Base-by-base conservation (phyloP, 2,797 vertebrate genomes). In the Chloroceryle inda region DNA sequence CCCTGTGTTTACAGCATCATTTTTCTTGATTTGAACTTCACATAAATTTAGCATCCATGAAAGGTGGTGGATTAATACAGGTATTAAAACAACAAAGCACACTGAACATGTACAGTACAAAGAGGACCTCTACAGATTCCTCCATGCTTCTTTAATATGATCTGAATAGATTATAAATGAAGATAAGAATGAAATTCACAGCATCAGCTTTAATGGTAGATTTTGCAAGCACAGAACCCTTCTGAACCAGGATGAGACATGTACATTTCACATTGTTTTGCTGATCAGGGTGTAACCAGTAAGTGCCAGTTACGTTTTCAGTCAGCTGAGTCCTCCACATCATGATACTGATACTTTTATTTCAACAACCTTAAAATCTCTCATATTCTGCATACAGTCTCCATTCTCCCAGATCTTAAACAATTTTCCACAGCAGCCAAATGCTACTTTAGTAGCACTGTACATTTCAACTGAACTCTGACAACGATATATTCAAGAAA, bases 51-150 rank as follows among this genome's bases (percentile, higher is more conserved):
- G 53, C 61, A 78, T 83, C 38, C 13, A 58, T 45, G 44, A 87
- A 88, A 95, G 59, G 78, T 26, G 24, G 29, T 90, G 55, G 16
- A 84, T 79, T 92, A 84, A 78, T 84, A 72, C 72, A 62, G 11
- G 22, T 38, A 78, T 73, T 86, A 78, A 55, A 92, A 73, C 50
- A 90, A 74, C 47, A 21, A 91, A 91, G 72, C 3, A 50, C 84
- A 86, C 12, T 0, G 0, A 81, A 91, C 24, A 29, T 13, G 66
- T 76, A 31, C 50, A 7, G 21, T 42, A 68, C 76, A 80, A 73
- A 52, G 31, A 89, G 17, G 27, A 87, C 9, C 53, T 47, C 14
- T 22, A 62, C 8, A 75, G 66, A 58, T 44, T 76, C 84, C 11
- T 89, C 52, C 52, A 6, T 0, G 2, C 33, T 75, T 71, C 71